These are phyloP conservation scores for Climacteris rufus DNA, from an alignment of 2,113 vertebrate species.

Conservation along the genomic window DNA sequence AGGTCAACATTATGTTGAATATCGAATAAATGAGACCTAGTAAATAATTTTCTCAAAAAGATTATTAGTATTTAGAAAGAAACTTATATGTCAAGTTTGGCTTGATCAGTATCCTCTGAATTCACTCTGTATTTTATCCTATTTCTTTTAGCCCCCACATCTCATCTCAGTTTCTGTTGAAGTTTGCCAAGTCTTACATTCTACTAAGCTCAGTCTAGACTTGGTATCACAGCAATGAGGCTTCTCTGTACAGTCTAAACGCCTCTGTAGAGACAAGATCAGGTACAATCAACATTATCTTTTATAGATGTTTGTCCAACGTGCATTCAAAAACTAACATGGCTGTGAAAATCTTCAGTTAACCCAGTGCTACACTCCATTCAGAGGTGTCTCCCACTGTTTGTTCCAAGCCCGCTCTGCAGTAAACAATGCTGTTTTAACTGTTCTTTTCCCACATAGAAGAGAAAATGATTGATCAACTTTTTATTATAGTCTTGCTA, in stretches of 20 bases:
- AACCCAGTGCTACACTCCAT: not conserved
- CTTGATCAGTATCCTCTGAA: accelerated
- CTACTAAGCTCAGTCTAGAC: not conserved
- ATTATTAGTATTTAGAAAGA: not conserved
- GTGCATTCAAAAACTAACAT: not conserved
- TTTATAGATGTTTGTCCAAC: not conserved
- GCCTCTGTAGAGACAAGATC: not conserved
- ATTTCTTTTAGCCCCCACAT: not conserved
- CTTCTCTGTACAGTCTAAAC: not conserved
- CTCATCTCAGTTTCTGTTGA: not conserved
- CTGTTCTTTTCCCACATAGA: not conserved
- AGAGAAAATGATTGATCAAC: not conserved
- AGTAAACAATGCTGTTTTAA: not conserved
- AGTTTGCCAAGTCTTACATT: not conserved
- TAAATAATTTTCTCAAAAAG: not conserved
- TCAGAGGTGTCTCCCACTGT: not conserved
- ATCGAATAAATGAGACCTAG: not conserved
- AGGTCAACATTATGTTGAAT: not conserved
- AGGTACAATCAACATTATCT: not conserved
- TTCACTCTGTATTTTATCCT: not conserved
- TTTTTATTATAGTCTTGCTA: not conserved
- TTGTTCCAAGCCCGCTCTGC: not conserved
- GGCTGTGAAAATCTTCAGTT: not conserved
- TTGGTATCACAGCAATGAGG: not conserved
- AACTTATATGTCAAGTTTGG: accelerated